Conservation (phyloP, 2,797 vertebrate genomes). For the Prunella strophiata region DNA sequence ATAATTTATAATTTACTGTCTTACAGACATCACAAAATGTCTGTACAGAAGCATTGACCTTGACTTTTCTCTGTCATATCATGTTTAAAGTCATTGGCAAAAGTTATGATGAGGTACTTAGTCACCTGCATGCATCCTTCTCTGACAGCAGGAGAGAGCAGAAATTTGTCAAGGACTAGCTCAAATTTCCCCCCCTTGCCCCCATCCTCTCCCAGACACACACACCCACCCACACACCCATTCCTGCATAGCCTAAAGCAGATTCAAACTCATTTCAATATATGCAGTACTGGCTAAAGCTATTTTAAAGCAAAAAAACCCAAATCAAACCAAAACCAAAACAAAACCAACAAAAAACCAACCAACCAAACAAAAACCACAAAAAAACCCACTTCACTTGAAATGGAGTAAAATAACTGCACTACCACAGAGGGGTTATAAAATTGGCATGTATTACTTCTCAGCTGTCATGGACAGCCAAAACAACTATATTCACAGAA, state of each 20-base stretch:
- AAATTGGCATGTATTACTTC: constrained; percentile 21
- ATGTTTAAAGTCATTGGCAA: not conserved
- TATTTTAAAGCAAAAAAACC: not conserved
- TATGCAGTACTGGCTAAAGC: not conserved
- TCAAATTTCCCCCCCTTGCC: not conserved
- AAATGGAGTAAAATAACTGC: constrained; percentile 43
- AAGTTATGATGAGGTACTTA: not conserved
- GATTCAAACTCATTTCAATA: constrained; percentile 23
- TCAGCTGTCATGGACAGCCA: constrained; percentile 32
- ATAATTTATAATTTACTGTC: not conserved
- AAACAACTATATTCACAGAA: constrained; percentile 37
- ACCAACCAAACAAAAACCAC: not conserved
- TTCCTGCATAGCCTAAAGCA: not conserved
- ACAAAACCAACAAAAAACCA: too few relatives aligned
- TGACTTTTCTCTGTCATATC: not conserved
- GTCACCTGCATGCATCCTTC: not conserved
- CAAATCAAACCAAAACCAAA: not conserved
- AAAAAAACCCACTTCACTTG: not conserved
- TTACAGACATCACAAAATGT: not conserved
- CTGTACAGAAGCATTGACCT: not conserved
- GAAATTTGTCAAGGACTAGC: not conserved
- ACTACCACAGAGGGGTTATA: constrained; percentile 18
- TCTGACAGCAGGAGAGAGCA: not conserved
- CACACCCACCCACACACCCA: not conserved
- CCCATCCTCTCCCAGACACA: too few relatives aligned